phyloP scores from a whole-genome alignment of 2,797 vertebrate species.

The Sebastes steindachneri region DNA sequence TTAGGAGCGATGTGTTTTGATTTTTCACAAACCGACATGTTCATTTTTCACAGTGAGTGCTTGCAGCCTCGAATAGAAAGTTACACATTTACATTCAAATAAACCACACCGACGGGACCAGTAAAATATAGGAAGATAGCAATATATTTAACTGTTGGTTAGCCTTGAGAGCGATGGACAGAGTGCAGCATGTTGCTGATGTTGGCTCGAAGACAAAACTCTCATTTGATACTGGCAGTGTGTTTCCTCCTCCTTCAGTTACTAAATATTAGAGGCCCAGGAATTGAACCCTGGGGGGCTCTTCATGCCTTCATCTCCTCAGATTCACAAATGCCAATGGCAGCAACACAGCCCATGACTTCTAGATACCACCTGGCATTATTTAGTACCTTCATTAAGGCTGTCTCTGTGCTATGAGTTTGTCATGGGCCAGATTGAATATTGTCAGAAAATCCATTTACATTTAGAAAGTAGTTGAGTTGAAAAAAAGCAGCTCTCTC shows the following conservation, averaged over 20 bases:
- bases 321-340: not conserved
- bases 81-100: slow-evolving; percentile 33
- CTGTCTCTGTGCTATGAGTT: not conserved
- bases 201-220: not conserved
- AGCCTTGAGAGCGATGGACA: not conserved
- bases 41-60: slow-evolving; percentile 41
- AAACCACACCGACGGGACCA: slow-evolving; percentile 18
- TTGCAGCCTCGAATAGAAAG: slow-evolving; percentile 16
- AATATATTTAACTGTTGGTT: slow-evolving; percentile 20
- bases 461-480: not conserved
- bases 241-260: not conserved
- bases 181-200: not conserved
- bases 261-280: not conserved
- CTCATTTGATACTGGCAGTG: not conserved
- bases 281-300: not conserved
- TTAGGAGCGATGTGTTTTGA: slow-evolving; percentile 43
- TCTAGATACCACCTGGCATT: not conserved
- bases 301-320: not conserved
- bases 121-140: not conserved
- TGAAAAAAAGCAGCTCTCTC: not conserved
- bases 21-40: slow-evolving; percentile 35
- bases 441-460: not conserved
- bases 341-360: not conserved
- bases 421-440: not conserved
- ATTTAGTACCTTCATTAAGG: not conserved